Percentiles rank a stretch among this genome's conserved stretches.
Conservation (phyloP, 2,113 vertebrate genomes). For the Heliornis fulica region DNA sequence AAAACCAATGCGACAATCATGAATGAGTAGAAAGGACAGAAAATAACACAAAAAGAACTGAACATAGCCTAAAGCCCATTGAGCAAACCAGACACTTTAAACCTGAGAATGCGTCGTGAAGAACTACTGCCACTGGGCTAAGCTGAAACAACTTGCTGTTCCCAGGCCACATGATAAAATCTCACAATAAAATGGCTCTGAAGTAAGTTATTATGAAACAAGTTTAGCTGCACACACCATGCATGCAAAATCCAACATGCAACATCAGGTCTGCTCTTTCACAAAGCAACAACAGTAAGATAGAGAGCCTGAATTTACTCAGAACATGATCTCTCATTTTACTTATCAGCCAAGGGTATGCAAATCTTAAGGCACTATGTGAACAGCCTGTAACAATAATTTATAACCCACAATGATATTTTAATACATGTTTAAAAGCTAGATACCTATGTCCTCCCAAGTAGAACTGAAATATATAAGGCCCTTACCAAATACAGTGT, state of each 20-base stretch:
- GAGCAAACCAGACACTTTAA: background rate
- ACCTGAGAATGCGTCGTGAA: background rate
- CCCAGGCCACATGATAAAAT: background rate
- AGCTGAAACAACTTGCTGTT: background rate
- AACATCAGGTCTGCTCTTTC: background rate
- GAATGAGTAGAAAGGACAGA: background rate
- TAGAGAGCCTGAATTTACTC: background rate
- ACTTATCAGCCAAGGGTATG: background rate
- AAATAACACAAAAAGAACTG: conserved; percentile 9
- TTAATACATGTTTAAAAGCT: background rate
- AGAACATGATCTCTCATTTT: background rate
- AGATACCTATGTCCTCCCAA: background rate
- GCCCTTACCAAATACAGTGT: background rate
- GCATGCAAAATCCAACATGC: background rate
- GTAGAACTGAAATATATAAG: background rate
- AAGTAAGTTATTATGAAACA: background rate
- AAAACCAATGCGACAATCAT: background rate
- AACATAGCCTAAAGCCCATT: background rate
- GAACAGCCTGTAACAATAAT: background rate
- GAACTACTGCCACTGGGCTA: background rate
- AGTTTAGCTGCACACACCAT: background rate
- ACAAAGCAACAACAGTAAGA: background rate
- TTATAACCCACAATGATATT: background rate
- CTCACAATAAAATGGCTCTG: background rate
- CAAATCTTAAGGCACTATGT: background rate